Base-by-base conservation (phyloP, 2,113 vertebrate species). In the Podarcis cretensis region DNA sequence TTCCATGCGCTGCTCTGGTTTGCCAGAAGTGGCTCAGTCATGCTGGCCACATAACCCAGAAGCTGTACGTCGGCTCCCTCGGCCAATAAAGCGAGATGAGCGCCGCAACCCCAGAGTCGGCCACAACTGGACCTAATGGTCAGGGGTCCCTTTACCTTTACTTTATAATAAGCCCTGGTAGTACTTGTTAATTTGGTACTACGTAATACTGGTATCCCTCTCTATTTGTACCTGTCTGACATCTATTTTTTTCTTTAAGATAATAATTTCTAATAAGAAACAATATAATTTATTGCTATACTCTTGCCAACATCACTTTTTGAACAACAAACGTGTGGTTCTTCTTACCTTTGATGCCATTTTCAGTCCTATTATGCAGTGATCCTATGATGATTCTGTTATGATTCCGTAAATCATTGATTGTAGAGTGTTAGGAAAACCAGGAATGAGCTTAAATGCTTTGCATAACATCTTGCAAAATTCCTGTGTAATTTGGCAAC, bases 401-500 rank as follows among this genome's bases (percentile, higher is more conserved):
- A 30, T 68, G 27, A 79, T 68, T 77, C 14, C 63, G 25, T 68
- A 63, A n/a, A n/a, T 43, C 27, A 65, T 7, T 48, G 18, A 18
- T 35, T 32, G 32, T 20, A 35, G n/a, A 74, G 18, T 32, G n/a
- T 75, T 74, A 75, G 25, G 82, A 71, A 78, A 57, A 43, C 14
- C 79, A 89, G 59, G 81, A 93, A 91, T 90, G 40, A 77, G 89
- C 83, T 90, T 37, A 66, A 92, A 68, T 57, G 71, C 73, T 92
- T 91, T 91, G 83, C 76, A 75, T 93, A 90, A 80, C 5, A 21
- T 87, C 76, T 92, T 40, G 88, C 74, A 92, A 83, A 54, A 81
- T 87, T 14, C 77, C 89, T 35, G 43, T 90, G 32, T 88, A 90
- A 83, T 92, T 93, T 94, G 91, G 88, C 74, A 91, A 92, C 86